Evolutionary conservation across 2,113 vertebrate genomes (phyloP).

Genomic region (Rhabdornis inornatus): DNA sequence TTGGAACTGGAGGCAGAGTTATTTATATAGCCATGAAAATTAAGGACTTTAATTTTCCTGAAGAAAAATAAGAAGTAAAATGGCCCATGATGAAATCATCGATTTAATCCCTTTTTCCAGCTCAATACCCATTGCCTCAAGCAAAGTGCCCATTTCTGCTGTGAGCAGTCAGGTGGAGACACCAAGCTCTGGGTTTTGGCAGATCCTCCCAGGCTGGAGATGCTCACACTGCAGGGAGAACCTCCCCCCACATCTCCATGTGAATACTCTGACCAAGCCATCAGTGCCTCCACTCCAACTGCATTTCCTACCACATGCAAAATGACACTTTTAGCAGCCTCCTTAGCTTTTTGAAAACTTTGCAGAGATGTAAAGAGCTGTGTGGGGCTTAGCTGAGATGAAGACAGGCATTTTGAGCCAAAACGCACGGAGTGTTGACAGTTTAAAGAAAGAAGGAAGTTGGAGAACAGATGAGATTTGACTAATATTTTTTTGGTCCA

Average conservation of each 20-base stretch:
- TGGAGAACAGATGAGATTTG: not conserved
- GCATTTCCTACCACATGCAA: not conserved
- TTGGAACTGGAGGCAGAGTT: not conserved
- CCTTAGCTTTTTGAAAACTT: conserved; percentile 33
- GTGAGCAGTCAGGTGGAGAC: not conserved
- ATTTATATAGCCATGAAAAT: not conserved
- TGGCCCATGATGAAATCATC: not conserved
- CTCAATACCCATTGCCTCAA: not conserved
- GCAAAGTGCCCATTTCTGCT: not conserved
- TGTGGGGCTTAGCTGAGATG: conserved; percentile 27
- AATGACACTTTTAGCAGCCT: conserved; percentile 8
- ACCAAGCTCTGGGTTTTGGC: not conserved
- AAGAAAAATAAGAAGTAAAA: not conserved
- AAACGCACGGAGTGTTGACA: conserved; percentile 22
- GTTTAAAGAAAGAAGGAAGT: conserved; percentile 40
- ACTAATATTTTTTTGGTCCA: conserved; percentile 11
- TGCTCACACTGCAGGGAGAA: not conserved
- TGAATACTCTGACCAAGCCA: not conserved
- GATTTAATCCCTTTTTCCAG: not conserved
- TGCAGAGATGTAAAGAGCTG: conserved; percentile 19
- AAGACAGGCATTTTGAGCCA: conserved; percentile 26
- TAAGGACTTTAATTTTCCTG: not conserved
- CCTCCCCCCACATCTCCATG: not conserved
- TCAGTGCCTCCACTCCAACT: not conserved
- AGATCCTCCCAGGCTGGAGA: not conserved